A percentile compares a stretch with the other conserved stretches of the same genome.
Evolutionary conservation across 2,888 invertebrate species (phyloP).

Genomic region (Campoplex nolae): DNA sequence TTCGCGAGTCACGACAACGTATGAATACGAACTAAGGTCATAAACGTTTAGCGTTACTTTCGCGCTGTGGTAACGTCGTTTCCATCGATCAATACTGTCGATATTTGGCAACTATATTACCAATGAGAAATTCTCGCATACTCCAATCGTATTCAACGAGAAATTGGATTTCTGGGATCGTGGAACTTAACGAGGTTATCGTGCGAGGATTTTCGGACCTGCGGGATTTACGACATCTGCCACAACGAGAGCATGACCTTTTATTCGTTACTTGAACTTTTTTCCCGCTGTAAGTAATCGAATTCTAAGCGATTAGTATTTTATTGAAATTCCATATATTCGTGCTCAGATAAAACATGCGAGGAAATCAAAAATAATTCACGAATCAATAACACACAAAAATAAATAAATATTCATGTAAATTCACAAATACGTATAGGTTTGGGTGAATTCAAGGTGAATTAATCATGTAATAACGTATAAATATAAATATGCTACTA

Average conservation of each 20-base stretch:
- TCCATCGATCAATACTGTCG: constrained; percentile 29
- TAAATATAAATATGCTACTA: constrained; percentile 85
- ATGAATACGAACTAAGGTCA: constrained; percentile 5
- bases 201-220: constrained; percentile 62
- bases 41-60: constrained; percentile 8
- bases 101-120: constrained; percentile 72
- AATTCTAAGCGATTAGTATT: constrained; percentile 50
- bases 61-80: neutral
- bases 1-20: neutral
- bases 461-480: neutral
- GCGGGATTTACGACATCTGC: constrained; percentile 69
- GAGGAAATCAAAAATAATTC: neutral
- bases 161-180: constrained; percentile 50
- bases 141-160: constrained; percentile 69
- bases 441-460: neutral
- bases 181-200: constrained; percentile 39
- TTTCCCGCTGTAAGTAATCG: constrained; percentile 55
- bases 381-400: neutral
- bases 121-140: constrained; percentile 75
- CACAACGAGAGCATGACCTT: constrained; percentile 75
- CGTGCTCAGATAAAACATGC: neutral
- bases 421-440: neutral
- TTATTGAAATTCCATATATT: neutral
- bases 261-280: constrained; percentile 49
- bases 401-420: neutral